Evolutionary conservation across 2,797 vertebrate species (phyloP).

Genomic region (Mastacembelus armatus): DNA sequence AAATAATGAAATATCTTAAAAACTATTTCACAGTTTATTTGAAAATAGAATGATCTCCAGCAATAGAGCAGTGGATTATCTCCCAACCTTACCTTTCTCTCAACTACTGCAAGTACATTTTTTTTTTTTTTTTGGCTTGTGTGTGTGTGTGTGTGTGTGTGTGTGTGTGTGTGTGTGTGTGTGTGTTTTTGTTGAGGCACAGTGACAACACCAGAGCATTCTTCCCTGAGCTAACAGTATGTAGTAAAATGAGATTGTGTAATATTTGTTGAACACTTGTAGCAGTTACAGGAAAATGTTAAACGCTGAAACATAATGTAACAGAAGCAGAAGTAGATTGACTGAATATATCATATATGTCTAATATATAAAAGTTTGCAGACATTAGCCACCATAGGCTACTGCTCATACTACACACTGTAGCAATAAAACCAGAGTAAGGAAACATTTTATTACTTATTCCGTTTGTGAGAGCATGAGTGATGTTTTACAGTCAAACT

Average conservation of each 20-base stretch:
- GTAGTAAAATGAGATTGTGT: too few relatives aligned
- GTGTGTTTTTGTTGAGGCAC: too few relatives aligned
- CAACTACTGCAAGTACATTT: not conserved
- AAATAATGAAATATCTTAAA: too few relatives aligned
- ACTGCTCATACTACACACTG: not conserved
- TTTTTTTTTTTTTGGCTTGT: not conserved
- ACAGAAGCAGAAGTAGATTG: not conserved
- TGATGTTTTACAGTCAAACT: not conserved
- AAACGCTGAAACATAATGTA: too few relatives aligned
- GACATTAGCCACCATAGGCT: not conserved
- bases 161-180: not conserved
- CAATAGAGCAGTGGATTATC: too few relatives aligned
- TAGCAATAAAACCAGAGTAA: too few relatives aligned
- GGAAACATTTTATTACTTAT: too few relatives aligned
- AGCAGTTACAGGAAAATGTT: too few relatives aligned
- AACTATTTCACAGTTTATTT: not conserved
- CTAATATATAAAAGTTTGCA: not conserved
- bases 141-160: not conserved
- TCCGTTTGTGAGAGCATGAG: not conserved
- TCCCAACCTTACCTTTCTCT: not conserved
- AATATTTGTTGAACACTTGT: too few relatives aligned
- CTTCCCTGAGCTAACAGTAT: too few relatives aligned
- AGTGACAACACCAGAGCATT: too few relatives aligned
- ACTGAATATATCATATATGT: not conserved
- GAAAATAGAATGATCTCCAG: not conserved